Percentiles rank a stretch among this genome's conserved stretches.
These are phyloP conservation scores for Eubasilissa splendida DNA, from an alignment of 2,888 invertebrate species.

Conservation along the genomic window DNA sequence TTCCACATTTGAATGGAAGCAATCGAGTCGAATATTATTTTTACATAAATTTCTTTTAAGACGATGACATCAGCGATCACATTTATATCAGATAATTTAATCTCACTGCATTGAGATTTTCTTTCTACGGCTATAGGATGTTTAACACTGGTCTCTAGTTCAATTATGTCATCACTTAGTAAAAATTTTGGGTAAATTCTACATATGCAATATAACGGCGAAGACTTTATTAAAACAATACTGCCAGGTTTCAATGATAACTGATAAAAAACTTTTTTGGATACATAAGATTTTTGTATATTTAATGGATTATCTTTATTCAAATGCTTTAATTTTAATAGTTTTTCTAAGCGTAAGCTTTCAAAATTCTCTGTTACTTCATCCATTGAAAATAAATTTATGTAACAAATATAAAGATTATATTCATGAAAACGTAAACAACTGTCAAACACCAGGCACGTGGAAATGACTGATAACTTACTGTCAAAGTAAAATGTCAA, in stretches of 20 bases:
- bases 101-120: neutral
- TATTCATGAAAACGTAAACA: neutral
- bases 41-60: slow-evolving; percentile 43
- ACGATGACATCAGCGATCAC: slow-evolving; percentile 9
- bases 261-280: slow-evolving; percentile 36
- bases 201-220: slow-evolving; percentile 41
- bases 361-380: slow-evolving; percentile 38
- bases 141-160: slow-evolving; percentile 48
- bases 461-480: neutral
- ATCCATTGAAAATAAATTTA: slow-evolving; percentile 38
- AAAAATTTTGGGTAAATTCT: slow-evolving; percentile 48
- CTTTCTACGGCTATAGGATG: neutral
- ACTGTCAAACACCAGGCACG: neutral
- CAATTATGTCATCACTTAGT: slow-evolving; percentile 40
- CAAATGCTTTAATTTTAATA: slow-evolving; percentile 18
- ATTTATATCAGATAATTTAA: slow-evolving; percentile 31
- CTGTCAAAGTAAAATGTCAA: neutral
- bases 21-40: slow-evolving; percentile 51
- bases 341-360: slow-evolving; percentile 33
- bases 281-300: slow-evolving; percentile 53
- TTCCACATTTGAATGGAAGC: slow-evolving; percentile 39
- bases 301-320: slow-evolving; percentile 35
- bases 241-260: slow-evolving; percentile 39
- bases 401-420: neutral
- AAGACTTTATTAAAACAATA: slow-evolving; percentile 25